Evolutionary conservation across 2,797 vertebrate species (phyloP), one percentile per base, ranked within the genome.

Genomic region (Argyrosomus regius): DNA sequence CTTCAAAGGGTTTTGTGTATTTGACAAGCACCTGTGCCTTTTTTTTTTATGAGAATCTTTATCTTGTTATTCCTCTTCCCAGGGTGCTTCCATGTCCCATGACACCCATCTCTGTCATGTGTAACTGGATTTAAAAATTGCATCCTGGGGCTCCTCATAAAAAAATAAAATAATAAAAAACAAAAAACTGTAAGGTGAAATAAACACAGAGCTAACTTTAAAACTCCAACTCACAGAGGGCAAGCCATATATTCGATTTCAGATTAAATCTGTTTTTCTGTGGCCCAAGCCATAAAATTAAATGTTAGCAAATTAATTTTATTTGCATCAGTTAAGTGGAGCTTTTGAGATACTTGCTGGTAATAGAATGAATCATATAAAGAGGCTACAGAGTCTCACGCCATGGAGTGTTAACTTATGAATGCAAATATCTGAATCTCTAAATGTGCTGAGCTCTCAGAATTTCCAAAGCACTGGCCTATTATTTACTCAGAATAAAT

Each of bases 401-500:
- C 61, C 17, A 35, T 50, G 3, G 39, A 83, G 75, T 72, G 64
- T 73, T 66, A 61, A 75, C 49, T 77, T 72, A 46, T 48, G 73
- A 80, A 87, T 87, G 69, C 48, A 84, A 81, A 85, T 75, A 69
- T 79, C 54, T 73, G 57, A 69, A 62, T 80, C 45, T 83, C 16
- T 56, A 57, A 81, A 74, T 79, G 50, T 76, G 84, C 86, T 75
- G 28, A 73, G 68, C 68, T 67, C 57, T 80, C 45, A 75, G 35
- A 76, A 58, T 82, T 71, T 58, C 64, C 67, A 72, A 77, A 78
- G 59, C 72, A 80, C 46, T 2, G 68, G 45, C 61, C 11, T 72
- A 70, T 83, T 78, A 86, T 88, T 75, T 82, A 77, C 70, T 84
- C 12, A 14, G 59, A 87, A 87, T 88, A 81, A 82, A 81, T 72